Evolutionary conservation across 2,888 invertebrate species (phyloP), one percentile per base, ranked within the genome.

Genomic region (Drosophila koepferae): DNA sequence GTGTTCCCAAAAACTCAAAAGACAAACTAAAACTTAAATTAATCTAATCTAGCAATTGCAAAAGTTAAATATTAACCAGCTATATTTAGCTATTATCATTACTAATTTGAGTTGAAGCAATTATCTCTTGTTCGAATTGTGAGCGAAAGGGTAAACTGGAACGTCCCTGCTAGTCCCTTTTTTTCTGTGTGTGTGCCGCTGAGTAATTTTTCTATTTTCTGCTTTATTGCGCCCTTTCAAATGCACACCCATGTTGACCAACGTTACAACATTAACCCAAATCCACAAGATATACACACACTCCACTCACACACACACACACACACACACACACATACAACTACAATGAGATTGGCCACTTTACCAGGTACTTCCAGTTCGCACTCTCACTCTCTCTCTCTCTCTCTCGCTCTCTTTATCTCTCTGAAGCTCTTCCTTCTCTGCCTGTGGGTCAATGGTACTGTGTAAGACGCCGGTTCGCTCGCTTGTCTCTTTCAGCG

Each of bases 191-290:
- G 67, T 59, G 64, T 79, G 67, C 60, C 72, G 72, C 63, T 84
- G 80, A 82, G 86, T 85, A 82, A 87, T 84, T 86, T 89, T 86
- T 85, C 82, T 88, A 86, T 86, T 89, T 86, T 86, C 88, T 82
- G 86, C 90, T 87, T 82, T 87, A 78, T 82, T 88, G 82, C 88
- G 70, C 74, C 79, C 73, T 75, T 82, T 87, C 80, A 82, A 74
- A 74, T 76, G 82, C 90, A 77, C 86, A 89, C 90, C 86, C 90
- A 81, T 89, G 81, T 89, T 86, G 88, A 88, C 86, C 88, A 73
- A 76, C 69, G 90, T 58, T 55, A 51, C 77, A 74, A 87, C 88
- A 89, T 86, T 90, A 86, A 86, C 86, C 90, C 86, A 89, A 89
- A 89, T 88, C 88, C 82, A 73, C 64, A 67, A 59, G 60, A 63